These are phyloP conservation scores for Catamblyrhynchus diadema DNA, from an alignment of 2,797 vertebrate genomes.

Conservation along the genomic window DNA sequence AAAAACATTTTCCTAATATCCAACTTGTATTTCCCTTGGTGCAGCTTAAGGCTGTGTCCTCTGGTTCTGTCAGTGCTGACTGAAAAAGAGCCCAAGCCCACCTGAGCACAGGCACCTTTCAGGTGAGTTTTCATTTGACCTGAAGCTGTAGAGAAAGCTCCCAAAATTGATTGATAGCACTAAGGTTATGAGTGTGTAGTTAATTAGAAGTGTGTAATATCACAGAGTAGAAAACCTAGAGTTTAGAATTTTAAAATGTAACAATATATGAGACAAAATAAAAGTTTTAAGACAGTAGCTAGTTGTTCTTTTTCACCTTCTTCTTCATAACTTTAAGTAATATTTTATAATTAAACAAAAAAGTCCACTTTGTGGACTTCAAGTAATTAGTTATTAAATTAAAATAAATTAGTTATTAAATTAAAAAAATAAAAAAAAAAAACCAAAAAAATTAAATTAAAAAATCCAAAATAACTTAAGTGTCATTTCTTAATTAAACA, in stretches of 20 bases:
- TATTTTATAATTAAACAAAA: background rate
- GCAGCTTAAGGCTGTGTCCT: rapidly evolving
- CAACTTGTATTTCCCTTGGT: background rate
- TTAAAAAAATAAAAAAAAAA: too few relatives aligned
- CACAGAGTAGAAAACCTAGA: background rate
- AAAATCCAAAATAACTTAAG: background rate
- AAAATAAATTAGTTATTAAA: background rate
- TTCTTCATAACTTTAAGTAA: background rate
- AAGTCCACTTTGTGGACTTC: rapidly evolving
- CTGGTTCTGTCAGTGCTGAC: background rate
- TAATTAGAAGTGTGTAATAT: background rate
- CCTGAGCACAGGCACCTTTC: background rate
- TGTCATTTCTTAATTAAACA: background rate
- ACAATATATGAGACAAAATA: background rate
- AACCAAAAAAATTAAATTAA: too few relatives aligned
- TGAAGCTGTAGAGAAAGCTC: background rate
- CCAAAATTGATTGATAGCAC: background rate
- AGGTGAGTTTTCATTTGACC: background rate
- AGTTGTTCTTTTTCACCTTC: background rate
- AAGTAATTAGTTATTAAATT: background rate
- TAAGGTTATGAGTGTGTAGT: background rate
- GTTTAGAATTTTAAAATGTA: background rate
- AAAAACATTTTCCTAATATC: background rate
- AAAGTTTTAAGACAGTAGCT: background rate
- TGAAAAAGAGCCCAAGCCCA: background rate